These are phyloP conservation scores for Hirudinaria manillensis DNA, from an alignment of 2,888 invertebrate species.

Conservation along the genomic window DNA sequence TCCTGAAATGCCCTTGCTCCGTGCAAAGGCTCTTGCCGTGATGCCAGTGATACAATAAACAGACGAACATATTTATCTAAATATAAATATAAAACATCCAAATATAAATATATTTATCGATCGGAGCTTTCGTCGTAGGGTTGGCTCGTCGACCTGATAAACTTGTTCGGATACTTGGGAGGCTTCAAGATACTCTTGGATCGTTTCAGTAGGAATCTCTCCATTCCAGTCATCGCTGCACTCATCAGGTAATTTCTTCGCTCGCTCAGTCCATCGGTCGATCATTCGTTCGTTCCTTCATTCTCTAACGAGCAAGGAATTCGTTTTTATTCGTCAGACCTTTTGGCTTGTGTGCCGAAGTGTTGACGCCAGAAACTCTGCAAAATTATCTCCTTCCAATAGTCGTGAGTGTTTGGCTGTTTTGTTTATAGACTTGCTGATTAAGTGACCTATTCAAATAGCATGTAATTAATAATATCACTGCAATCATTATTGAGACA, in stretches of 20 bases:
- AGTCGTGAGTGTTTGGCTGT: constrained; percentile 61
- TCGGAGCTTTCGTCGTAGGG: constrained; percentile 57
- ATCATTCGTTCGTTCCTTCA: neutral
- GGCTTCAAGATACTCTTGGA: constrained; percentile 70
- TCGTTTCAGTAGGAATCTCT: constrained; percentile 60
- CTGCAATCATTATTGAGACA: no score
- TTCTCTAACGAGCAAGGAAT: neutral
- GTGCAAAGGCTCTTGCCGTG: no score
- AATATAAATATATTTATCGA: no score
- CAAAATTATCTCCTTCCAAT: constrained; percentile 86
- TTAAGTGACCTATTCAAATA: no score
- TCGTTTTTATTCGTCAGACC: constrained; percentile 60
- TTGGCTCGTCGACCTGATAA: constrained; percentile 92
- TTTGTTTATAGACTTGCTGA: no score
- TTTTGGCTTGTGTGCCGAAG: constrained; percentile 84
- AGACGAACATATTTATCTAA: no score
- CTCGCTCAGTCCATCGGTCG: neutral
- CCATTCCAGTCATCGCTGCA: constrained; percentile 72
- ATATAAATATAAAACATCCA: no score
- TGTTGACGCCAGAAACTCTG: constrained; percentile 80
- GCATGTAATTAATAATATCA: no score
- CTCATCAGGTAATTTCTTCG: constrained; percentile 59
- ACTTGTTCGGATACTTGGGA: constrained; percentile 80
- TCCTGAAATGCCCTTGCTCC: no score
- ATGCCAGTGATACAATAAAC: no score